These are phyloP conservation scores for Opisthocomus hoazin DNA, from an alignment of 2,113 vertebrate genomes.

Conservation along the genomic window DNA sequence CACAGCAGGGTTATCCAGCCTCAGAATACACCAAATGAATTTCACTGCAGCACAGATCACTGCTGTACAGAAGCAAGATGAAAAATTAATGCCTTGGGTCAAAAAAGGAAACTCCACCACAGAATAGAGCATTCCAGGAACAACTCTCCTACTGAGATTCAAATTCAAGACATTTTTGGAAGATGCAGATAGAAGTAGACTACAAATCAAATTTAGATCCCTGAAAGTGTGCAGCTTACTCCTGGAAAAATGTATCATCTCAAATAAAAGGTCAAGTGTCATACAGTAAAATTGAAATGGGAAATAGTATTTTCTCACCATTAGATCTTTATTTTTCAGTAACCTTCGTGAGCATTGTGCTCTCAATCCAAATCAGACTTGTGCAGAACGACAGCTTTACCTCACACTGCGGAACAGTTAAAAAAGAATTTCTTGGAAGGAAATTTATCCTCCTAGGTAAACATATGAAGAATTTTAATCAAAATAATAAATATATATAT, in stretches of 20 bases:
- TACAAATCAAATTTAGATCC: not conserved
- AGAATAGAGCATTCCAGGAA: not conserved
- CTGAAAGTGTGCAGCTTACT: not conserved
- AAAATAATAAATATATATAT: not conserved
- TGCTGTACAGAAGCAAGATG: not conserved
- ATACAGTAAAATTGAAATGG: not conserved
- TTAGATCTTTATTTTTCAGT: not conserved
- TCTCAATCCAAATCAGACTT: not conserved
- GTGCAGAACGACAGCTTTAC: not conserved
- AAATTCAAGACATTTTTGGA: not conserved
- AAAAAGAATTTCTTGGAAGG: not conserved
- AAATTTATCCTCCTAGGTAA: not conserved
- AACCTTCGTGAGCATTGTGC: not conserved
- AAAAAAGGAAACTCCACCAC: not conserved
- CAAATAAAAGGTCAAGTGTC: not conserved
- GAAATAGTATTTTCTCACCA: not conserved
- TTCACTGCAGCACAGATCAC: not conserved
- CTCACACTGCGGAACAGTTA: not conserved
- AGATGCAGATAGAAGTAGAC: not conserved
- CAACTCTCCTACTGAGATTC: not conserved
- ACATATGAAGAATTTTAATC: not conserved
- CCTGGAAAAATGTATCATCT: not conserved
- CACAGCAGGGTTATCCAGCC: not conserved
- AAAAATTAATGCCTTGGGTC: conserved; percentile 19
- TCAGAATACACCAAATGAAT: not conserved